Evolutionary conservation across 2,113 vertebrate genomes (phyloP), one percentile per base, ranked within the genome.

Genomic region (Solea senegalensis): DNA sequence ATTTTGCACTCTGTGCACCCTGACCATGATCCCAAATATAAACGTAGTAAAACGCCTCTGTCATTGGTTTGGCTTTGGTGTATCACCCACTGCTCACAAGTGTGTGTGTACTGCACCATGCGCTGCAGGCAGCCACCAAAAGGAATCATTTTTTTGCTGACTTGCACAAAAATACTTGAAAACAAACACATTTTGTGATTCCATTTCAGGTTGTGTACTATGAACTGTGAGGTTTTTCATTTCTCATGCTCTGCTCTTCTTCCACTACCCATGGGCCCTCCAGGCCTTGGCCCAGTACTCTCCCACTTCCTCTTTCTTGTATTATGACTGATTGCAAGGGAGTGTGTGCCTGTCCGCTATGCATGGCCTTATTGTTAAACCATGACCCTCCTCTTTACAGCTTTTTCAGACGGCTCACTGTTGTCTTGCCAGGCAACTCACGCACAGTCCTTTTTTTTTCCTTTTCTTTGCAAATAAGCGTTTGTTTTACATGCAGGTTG

Each of bases 261-360:
- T 69, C 66, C 54, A 69, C 74, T 65, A 73, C 63, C 72, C 44
- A 4, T 69, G 59, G 16, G 50, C 74, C 64, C 69, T 74, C 11
- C 9, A 54, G 52, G 41, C 49, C 28, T 76, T 57, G 63, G 76
- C 65, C 39, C 68, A 46, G 79, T 14, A 66, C 45, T 72, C 61
- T 49, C 59, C 56, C 52, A 67, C 72, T 83, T 87, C 62, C 66
- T 75, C 78, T 41, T 63, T 60, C 76, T 77, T 62, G 63, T 89
- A 77, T 89, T 83, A 86, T 82, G 83, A 77, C 83, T 85, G 87
- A 88, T 71, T 83, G 78, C 85, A 86, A 70, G 81, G 51, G 44
- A 78, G 72, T 83, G 81, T 81, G 65, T 40, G 60, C 53, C 74
- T 73, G 78, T 82, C 76, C 78, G 46, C 69, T 64, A 50, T 70